Conservation (phyloP, 2,113 vertebrate genomes). For the Vidua chalybeata region DNA sequence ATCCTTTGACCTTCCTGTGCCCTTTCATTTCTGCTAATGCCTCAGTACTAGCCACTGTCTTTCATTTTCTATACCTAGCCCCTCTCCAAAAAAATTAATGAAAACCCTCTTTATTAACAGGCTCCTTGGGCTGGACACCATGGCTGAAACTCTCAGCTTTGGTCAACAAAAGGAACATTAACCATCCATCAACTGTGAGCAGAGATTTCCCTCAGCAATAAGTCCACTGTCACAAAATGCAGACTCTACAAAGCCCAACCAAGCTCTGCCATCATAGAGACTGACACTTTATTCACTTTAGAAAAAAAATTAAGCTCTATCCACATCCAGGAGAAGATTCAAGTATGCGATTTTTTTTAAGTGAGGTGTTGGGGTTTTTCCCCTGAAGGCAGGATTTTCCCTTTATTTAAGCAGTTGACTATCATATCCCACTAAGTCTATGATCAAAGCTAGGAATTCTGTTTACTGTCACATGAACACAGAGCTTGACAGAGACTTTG, state of each 20-base stretch:
- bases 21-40: neutral
- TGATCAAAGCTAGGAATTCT: neutral
- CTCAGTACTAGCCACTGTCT: neutral
- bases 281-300: neutral
- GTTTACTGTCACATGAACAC: neutral
- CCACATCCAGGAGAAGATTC: neutral
- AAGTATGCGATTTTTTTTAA: neutral
- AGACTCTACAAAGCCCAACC: neutral
- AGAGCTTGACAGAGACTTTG: neutral
- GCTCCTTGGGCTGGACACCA: rapidly evolving
- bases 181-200: neutral
- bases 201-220: neutral
- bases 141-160: neutral
- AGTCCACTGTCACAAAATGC: neutral
- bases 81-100: neutral
- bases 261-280: neutral
- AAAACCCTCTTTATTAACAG: neutral
- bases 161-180: neutral
- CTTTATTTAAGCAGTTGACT: neutral
- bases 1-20: neutral
- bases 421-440: neutral
- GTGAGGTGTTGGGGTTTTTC: neutral
- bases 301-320: neutral
- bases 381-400: neutral
- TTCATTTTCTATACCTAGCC: neutral